Conservation (phyloP, 2,797 vertebrate genomes). For the Poecilia velifera region DNA sequence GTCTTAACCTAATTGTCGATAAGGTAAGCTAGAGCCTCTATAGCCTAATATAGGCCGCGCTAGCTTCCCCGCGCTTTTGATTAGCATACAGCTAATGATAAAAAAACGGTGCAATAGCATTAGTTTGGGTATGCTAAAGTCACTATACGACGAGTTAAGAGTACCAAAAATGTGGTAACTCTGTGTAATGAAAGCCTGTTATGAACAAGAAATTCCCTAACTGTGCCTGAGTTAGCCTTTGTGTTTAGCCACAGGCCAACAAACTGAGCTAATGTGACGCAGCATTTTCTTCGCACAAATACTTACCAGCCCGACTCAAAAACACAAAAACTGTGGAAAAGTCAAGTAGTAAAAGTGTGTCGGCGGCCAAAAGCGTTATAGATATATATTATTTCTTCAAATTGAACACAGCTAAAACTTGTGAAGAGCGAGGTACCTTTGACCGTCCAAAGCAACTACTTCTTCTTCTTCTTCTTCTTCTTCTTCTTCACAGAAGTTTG, state of each 20-base stretch:
- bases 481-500: background rate
- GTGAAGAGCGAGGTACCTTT: background rate
- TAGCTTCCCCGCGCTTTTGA: background rate
- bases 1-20: background rate
- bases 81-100: background rate
- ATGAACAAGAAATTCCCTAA: background rate
- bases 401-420: background rate
- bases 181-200: background rate
- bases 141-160: background rate
- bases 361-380: background rate
- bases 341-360: background rate
- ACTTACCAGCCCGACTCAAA: constrained; percentile 39
- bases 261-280: constrained; percentile 31
- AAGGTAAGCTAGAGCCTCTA: background rate
- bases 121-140: background rate
- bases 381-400: background rate
- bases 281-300: background rate
- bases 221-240: background rate
- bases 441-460: background rate
- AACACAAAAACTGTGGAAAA: background rate
- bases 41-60: background rate
- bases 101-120: background rate
- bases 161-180: background rate
- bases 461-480: background rate
- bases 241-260: background rate